These are phyloP conservation scores for Chalcis sispes DNA, from an alignment of 2,888 invertebrate genomes.

Conservation along the genomic window DNA sequence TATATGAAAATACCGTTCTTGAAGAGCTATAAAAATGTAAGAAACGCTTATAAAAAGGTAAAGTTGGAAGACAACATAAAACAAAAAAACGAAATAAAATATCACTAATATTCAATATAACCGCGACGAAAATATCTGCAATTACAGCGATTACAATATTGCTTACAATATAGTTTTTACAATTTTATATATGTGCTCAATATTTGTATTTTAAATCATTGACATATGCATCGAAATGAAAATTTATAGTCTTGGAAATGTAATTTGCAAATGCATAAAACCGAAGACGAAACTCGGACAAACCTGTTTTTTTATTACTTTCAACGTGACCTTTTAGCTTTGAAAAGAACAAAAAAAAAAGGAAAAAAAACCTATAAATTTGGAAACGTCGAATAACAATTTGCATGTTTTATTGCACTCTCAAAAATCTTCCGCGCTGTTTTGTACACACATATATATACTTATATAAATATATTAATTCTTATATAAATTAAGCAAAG, in stretches of 20 bases:
- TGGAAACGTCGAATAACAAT: constrained; percentile 25
- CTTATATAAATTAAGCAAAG: too few species aligned
- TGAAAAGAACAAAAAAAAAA: constrained; percentile 8
- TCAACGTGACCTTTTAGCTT: constrained; percentile 13
- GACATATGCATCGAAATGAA: constrained; percentile 31
- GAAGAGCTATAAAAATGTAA: constrained; percentile 23
- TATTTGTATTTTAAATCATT: constrained; percentile 1
- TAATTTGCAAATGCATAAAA: constrained; percentile 41
- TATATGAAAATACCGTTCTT: constrained; percentile 17
- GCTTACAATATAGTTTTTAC: constrained; percentile 19
- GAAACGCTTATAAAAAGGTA: constrained; percentile 20
- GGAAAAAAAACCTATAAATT: constrained; percentile 29
- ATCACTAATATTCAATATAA: constrained; percentile 10
- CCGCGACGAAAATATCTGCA: background rate
- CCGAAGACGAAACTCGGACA: constrained; percentile 23
- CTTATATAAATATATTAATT: too few species aligned
- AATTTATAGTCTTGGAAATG: constrained; percentile 33
- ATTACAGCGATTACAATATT: constrained; percentile 10
- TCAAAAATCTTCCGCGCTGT: background rate
- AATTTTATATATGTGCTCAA: background rate
- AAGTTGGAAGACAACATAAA: too few species aligned
- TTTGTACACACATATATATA: too few species aligned
- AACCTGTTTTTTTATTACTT: constrained; percentile 41
- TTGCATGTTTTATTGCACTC: constrained; percentile 13
- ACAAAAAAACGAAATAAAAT: constrained; percentile 14